Evolutionary conservation across 2,888 invertebrate genomes (phyloP).

Genomic region (Incurvaria masculella): DNA sequence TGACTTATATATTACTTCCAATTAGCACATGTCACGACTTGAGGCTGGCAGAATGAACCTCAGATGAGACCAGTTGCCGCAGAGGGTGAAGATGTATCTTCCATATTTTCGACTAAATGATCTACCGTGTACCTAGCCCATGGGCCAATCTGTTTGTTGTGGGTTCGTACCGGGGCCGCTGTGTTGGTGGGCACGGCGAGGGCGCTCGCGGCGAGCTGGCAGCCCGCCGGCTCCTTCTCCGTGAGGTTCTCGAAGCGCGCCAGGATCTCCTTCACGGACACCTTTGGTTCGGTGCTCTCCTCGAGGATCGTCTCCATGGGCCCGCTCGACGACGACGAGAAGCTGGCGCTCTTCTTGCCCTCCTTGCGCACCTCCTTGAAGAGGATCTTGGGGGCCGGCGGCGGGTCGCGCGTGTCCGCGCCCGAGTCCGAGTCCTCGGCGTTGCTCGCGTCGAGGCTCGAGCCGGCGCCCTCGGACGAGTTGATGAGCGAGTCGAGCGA

Average conservation of each 20-base stretch:
- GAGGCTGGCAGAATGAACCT: too few species aligned
- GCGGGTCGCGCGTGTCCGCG: constrained; percentile 53
- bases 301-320: constrained; percentile 83
- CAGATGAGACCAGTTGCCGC: too few species aligned
- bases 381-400: constrained; percentile 16
- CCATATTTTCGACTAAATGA: too few species aligned
- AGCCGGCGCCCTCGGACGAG: constrained; percentile 62
- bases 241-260: constrained; percentile 75
- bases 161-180: constrained; percentile 36
- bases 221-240: constrained; percentile 39
- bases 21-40: too few species aligned
- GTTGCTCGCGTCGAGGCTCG: constrained; percentile 59
- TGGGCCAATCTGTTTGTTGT: too few species aligned
- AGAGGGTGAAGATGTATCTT: too few species aligned
- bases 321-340: constrained; percentile 56
- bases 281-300: constrained; percentile 73
- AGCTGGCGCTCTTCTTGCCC: constrained; percentile 45
- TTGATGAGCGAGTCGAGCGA: constrained; percentile 68
- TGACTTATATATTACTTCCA: too few species aligned
- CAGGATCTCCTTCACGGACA: constrained; percentile 79
- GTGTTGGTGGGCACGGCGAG: constrained; percentile 26
- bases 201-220: constrained; percentile 22
- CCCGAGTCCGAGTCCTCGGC: constrained; percentile 65
- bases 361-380: constrained; percentile 23
- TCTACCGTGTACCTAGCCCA: too few species aligned